Percentiles rank a stretch among this genome's conserved stretches.
These are phyloP conservation scores for Chaetorhynchus papuensis DNA, from an alignment of 2,113 vertebrate genomes.

Conservation along the genomic window DNA sequence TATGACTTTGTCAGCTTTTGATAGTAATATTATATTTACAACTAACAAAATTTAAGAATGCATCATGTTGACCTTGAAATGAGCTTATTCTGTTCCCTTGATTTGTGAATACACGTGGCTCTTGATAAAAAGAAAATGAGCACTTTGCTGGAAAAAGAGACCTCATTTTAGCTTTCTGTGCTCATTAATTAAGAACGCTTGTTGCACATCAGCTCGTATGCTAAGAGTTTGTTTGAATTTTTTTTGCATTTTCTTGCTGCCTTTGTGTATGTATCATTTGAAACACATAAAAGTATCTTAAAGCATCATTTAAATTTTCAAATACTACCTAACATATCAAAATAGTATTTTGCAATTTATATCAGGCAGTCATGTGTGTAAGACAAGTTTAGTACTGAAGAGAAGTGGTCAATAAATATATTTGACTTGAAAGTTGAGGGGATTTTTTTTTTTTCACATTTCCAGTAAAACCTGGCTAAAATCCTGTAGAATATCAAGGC, in stretches of 20 bases:
- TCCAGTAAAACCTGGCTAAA: not conserved
- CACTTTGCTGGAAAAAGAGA: not conserved
- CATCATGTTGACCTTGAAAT: constrained; percentile 37
- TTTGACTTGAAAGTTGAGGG: not conserved
- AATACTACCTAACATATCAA: not conserved
- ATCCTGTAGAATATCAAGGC: not conserved
- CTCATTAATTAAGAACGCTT: not conserved
- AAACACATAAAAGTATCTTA: not conserved
- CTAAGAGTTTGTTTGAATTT: not conserved
- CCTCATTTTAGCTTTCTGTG: not conserved
- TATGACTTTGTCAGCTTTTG: constrained; percentile 24
- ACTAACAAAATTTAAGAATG: constrained; percentile 26
- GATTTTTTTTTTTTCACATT: not conserved
- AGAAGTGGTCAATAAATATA: not conserved
- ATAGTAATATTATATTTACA: constrained; percentile 31
- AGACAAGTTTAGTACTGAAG: not conserved
- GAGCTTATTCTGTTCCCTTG: not conserved
- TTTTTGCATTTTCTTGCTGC: not conserved
- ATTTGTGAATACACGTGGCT: not conserved
- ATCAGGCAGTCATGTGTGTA: not conserved
- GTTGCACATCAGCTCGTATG: not conserved
- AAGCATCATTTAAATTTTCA: not conserved
- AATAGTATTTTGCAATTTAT: not conserved
- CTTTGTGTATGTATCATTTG: not conserved
- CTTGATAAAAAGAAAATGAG: not conserved